Conservation (phyloP, 2,888 invertebrate genomes). For the Geophilus truncorum region DNA sequence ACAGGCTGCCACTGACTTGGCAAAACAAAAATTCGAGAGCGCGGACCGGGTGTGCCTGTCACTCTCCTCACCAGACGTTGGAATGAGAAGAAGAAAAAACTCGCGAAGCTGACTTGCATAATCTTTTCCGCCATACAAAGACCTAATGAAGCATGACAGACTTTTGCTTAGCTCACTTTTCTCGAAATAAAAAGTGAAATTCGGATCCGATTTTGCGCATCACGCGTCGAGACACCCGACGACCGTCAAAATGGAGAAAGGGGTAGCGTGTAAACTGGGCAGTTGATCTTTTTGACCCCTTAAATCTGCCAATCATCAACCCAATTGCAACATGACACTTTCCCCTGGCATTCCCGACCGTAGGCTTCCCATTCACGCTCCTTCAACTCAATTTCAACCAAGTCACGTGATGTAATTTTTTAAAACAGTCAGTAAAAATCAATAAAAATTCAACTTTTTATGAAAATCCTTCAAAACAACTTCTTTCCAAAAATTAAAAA, state of each 20-base stretch:
- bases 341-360: not conserved
- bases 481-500: too few relatives aligned
- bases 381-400: not conserved
- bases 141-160: constrained; percentile 2
- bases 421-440: not conserved
- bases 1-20: constrained; percentile 18
- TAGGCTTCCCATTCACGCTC: not conserved
- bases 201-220: not conserved
- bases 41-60: constrained; percentile 10
- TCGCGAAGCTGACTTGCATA: not conserved
- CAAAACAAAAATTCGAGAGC: not conserved
- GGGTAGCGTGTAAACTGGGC: not conserved
- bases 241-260: not conserved
- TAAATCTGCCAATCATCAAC: not conserved
- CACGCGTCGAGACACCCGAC: not conserved
- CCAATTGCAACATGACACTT: not conserved
- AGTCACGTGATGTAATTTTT: not conserved
- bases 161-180: not conserved
- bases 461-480: not conserved
- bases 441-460: not conserved
- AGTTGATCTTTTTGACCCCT: not conserved
- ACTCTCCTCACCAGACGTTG: not conserved
- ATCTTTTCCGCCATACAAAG: not conserved
- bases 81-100: not conserved
- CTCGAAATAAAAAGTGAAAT: not conserved